Evolutionary conservation across 2,797 vertebrate genomes (phyloP).

Genomic region (Crenichthys baileyi): DNA sequence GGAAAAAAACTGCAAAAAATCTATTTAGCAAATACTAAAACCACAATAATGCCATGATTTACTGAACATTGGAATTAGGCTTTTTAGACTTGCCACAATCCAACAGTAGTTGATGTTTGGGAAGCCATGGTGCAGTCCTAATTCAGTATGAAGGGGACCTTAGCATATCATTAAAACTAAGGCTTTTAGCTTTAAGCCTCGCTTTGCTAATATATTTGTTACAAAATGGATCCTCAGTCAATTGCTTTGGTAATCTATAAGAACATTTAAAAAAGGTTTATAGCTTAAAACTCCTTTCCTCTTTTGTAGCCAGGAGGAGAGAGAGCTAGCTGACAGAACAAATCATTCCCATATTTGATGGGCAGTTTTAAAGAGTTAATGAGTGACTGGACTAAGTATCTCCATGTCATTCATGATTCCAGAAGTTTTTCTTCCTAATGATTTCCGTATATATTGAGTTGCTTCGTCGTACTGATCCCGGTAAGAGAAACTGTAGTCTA

Average conservation of each 20-base stretch:
- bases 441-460: constrained; percentile 47
- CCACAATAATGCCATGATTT: too few relatives aligned
- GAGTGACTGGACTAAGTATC: constrained; percentile 38
- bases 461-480: constrained; percentile 35
- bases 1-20: too few relatives aligned
- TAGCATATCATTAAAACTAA: too few relatives aligned
- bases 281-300: neutral
- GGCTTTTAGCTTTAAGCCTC: neutral
- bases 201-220: neutral
- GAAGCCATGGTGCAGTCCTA: too few relatives aligned
- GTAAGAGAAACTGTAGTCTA: constrained; percentile 7
- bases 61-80: too few relatives aligned
- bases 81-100: too few relatives aligned
- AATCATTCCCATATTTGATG: constrained; percentile 38
- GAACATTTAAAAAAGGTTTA: neutral
- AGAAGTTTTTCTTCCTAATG: constrained; percentile 25
- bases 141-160: too few relatives aligned
- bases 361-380: constrained; percentile 40
- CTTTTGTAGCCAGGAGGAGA: constrained; percentile 9
- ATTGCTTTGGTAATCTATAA: neutral
- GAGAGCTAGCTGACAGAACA: neutral
- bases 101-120: too few relatives aligned
- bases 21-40: too few relatives aligned
- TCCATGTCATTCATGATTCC: constrained; percentile 36
- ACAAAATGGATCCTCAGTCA: neutral